These are phyloP conservation scores for Apostichopus japonicus DNA, from an alignment of 35 echinoderm and acorn worm genomes.

Conservation along the genomic window DNA sequence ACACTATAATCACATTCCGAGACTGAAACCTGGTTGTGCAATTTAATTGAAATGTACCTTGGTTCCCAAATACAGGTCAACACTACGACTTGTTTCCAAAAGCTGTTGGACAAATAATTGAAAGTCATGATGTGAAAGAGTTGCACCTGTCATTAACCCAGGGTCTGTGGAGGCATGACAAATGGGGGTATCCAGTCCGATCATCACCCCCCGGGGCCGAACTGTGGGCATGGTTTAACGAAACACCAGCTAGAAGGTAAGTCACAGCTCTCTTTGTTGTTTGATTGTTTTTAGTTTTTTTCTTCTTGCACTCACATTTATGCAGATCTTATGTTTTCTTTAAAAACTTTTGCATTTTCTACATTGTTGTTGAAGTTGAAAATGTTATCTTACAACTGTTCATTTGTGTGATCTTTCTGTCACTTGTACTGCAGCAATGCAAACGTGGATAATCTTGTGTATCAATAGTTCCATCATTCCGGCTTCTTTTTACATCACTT, in stretches of 20 bases:
- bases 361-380: too few relatives aligned
- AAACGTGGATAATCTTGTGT: too few relatives aligned
- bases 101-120: conserved; percentile 85
- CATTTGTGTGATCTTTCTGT: neutral
- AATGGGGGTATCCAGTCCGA: conserved; percentile 88
- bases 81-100: conserved; percentile 99
- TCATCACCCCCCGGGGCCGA: conserved; percentile 90
- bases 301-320: too few relatives aligned
- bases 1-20: too few relatives aligned
- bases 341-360: too few relatives aligned
- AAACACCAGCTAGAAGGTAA: neutral
- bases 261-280: too few relatives aligned
- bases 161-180: conserved; percentile 86
- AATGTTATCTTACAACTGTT: too few relatives aligned
- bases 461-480: neutral
- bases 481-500: neutral
- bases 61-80: conserved; percentile 8
- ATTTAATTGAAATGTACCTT: too few relatives aligned
- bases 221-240: conserved; percentile 90
- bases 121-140: conserved; percentile 83
- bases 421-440: too few relatives aligned
- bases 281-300: too few relatives aligned
- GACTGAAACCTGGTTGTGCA: too few relatives aligned
- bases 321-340: too few relatives aligned
- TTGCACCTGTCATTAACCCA: conserved; percentile 96